Evolutionary conservation across 2,888 invertebrate genomes (phyloP).

Genomic region (Caenorhabditis wallacei): DNA sequence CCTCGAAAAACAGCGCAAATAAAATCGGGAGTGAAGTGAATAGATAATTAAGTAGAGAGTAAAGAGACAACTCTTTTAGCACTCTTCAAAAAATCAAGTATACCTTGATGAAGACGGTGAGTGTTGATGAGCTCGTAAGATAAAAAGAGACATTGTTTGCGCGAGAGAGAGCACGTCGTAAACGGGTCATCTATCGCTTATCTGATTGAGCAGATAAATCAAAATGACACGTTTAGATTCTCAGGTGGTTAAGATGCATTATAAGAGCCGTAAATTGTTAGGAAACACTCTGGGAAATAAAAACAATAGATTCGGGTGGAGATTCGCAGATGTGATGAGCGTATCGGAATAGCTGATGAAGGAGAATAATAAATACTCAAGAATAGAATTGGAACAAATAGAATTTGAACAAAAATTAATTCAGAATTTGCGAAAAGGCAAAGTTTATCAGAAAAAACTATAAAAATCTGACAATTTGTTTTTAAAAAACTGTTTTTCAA

Average conservation of each 20-base stretch:
- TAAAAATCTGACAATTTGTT: too few species aligned
- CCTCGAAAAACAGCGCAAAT: slow-evolving; percentile 47
- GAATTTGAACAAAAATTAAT: too few species aligned
- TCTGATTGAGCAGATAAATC: slow-evolving; percentile 64
- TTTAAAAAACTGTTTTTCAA: too few species aligned
- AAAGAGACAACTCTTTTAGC: slow-evolving; percentile 30
- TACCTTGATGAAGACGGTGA: slow-evolving; percentile 23
- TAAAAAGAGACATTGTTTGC: slow-evolving; percentile 51
- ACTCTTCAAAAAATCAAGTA: slow-evolving; percentile 26
- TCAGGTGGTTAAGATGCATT: slow-evolving; percentile 50
- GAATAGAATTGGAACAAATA: too few species aligned
- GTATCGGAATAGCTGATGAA: not conserved
- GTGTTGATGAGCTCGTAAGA: slow-evolving; percentile 49
- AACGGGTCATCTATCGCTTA: slow-evolving; percentile 33
- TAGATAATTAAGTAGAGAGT: slow-evolving; percentile 46
- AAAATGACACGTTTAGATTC: slow-evolving; percentile 58
- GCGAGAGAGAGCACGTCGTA: slow-evolving; percentile 31
- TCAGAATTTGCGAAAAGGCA: too few species aligned
- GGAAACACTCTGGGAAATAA: slow-evolving; percentile 25
- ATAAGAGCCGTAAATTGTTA: slow-evolving; percentile 38
- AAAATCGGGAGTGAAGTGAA: slow-evolving; percentile 50
- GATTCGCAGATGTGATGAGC: not conserved
- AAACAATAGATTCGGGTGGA: slow-evolving; percentile 14
- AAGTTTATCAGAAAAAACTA: too few species aligned
- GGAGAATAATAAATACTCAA: not conserved